Percentiles rank a stretch among this genome's conserved stretches.
phyloP scores from a whole-genome alignment of 2,888 invertebrate genomes.

The Pimpla rufipes region DNA sequence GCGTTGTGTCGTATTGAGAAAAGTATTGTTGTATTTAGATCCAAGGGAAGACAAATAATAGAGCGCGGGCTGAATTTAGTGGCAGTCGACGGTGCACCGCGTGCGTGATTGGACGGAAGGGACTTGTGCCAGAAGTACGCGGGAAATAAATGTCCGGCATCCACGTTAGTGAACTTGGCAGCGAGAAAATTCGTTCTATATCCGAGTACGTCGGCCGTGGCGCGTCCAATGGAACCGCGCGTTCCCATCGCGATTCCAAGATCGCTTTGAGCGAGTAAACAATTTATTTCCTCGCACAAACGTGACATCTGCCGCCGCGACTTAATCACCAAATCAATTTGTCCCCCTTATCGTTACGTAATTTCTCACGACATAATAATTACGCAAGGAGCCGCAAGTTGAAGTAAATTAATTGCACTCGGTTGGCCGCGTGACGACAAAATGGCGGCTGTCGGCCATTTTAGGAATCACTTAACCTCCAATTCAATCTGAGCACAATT shows the following conservation, averaged over 20 bases:
- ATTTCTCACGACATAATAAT: background rate
- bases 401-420: background rate
- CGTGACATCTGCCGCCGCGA: background rate
- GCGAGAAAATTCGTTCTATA: constrained; percentile 49
- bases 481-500: background rate
- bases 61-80: constrained; percentile 44
- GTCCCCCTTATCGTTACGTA: constrained; percentile 20
- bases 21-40: constrained; percentile 22
- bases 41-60: constrained; percentile 49
- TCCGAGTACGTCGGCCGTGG: constrained; percentile 50
- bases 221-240: constrained; percentile 48
- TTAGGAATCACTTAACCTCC: background rate
- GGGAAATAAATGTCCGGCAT: constrained; percentile 64
- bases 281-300: constrained; percentile 21
- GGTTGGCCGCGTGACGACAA: background rate
- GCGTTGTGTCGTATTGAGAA: background rate
- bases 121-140: constrained; percentile 65
- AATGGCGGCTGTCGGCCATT: constrained; percentile 14
- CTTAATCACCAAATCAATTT: constrained; percentile 39
- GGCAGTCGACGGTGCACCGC: constrained; percentile 17
- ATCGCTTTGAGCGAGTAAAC: constrained; percentile 47
- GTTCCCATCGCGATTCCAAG: constrained; percentile 19
- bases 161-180: constrained; percentile 63
- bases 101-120: constrained; percentile 57
- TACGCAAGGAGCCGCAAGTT: constrained; percentile 16